Conservation (phyloP, 2,888 invertebrate species). For the Acanthococcus lagerstroemiae region DNA sequence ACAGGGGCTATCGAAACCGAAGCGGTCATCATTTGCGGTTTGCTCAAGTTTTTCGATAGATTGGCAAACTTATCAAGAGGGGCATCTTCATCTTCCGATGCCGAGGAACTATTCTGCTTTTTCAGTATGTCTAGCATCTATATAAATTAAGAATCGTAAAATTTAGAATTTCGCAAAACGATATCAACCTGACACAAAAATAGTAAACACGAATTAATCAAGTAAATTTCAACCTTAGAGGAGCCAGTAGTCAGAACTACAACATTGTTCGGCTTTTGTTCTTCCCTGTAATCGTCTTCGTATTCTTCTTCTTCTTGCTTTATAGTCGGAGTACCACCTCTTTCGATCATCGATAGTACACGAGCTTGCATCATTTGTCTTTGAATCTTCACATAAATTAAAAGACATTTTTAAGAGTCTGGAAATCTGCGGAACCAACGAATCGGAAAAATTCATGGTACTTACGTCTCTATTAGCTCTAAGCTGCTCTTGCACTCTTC, state of each 20-base stretch:
- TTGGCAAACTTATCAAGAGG: conserved; percentile 33
- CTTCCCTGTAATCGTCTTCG: conserved; percentile 27
- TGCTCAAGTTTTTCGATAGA: conserved; percentile 35
- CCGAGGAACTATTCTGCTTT: conserved; percentile 35
- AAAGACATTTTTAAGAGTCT: neutral
- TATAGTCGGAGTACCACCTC: conserved; percentile 41
- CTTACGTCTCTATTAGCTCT: conserved; percentile 59
- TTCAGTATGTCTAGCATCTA: conserved; percentile 40
- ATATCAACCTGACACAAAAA: neutral
- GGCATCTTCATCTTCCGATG: conserved; percentile 32
- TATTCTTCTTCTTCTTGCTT: conserved; percentile 35
- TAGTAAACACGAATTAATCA: conserved; percentile 33
- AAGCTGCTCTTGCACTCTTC: conserved; percentile 76
- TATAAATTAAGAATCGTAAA: neutral
- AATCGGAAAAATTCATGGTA: neutral
- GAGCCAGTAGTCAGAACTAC: conserved; percentile 38
- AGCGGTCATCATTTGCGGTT: conserved; percentile 45
- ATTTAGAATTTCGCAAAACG: neutral
- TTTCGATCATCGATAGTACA: conserved; percentile 61
- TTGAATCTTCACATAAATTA: conserved; percentile 47
- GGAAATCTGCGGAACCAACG: neutral
- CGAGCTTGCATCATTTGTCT: conserved; percentile 64
- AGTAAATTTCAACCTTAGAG: conserved; percentile 32
- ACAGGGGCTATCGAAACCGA: conserved; percentile 47
- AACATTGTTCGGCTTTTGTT: conserved; percentile 37